phyloP scores from a whole-genome alignment of 2,797 vertebrate genomes.

The Lepilemur ruficaudatus region DNA sequence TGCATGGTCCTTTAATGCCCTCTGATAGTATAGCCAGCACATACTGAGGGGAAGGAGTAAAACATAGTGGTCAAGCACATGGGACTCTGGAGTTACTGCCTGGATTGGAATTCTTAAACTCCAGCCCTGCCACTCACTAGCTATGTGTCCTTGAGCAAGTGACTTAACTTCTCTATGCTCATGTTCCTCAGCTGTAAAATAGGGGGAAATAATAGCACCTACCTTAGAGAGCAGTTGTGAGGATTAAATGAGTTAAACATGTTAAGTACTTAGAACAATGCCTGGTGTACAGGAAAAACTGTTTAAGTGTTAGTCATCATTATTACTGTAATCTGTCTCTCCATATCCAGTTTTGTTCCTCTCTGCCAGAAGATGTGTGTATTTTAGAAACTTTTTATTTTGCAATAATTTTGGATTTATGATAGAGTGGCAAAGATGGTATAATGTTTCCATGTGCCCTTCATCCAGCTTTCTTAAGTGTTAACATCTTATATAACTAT shows the following conservation, averaged over 20 bases:
- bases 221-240: not conserved
- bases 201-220: not conserved
- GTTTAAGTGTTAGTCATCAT: not conserved
- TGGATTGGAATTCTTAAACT: not conserved
- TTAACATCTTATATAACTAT: not conserved
- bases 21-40: not conserved
- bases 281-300: not conserved
- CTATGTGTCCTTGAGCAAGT: not conserved
- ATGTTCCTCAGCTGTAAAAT: not conserved
- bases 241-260: not conserved
- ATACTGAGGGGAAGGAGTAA: not conserved
- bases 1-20: not conserved
- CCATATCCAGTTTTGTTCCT: not conserved
- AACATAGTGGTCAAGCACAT: not conserved
- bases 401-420: slow-evolving; percentile 8
- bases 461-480: not conserved
- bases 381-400: not conserved
- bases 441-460: not conserved
- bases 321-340: not conserved
- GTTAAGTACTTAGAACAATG: not conserved
- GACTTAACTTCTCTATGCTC: not conserved
- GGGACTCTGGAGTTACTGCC: not conserved
- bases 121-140: not conserved
- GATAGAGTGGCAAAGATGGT: not conserved
- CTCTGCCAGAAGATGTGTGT: not conserved